A percentile compares a stretch with the other conserved stretches of the same genome.
Conservation (phyloP, 2,797 vertebrate species). For the Heliangelus exortis region DNA sequence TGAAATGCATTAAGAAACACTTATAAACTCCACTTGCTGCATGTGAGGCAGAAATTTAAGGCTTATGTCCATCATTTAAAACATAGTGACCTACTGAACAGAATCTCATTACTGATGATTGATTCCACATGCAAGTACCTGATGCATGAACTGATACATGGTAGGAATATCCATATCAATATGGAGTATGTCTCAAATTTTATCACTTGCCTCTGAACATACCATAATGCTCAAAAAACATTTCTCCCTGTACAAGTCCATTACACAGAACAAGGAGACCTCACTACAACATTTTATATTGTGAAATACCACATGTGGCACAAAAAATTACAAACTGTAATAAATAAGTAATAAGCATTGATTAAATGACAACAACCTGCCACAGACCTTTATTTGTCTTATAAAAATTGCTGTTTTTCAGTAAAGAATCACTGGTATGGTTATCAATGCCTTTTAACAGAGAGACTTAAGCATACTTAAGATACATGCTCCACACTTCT, state of each 20-base stretch:
- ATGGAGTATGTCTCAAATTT: background rate
- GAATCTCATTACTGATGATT: background rate
- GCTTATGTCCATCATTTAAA: background rate
- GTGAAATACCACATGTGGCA: background rate
- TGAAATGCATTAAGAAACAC: background rate
- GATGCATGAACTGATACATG: background rate
- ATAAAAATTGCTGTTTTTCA: background rate
- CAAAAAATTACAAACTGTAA: background rate
- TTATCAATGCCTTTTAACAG: background rate
- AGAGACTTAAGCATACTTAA: background rate
- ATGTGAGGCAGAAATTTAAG: background rate
- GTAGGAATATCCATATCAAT: background rate
- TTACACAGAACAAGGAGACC: background rate
- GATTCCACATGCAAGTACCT: background rate
- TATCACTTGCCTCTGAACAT: background rate
- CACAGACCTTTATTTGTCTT: background rate
- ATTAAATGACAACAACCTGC: background rate
- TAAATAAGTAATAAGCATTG: background rate
- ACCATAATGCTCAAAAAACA: background rate
- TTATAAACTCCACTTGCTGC: background rate
- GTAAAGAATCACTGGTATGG: background rate
- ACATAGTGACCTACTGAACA: background rate
- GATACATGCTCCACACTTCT: rapidly evolving
- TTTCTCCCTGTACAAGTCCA: background rate
- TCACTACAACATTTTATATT: background rate